A percentile compares a stretch with the other conserved stretches of the same genome.
Conservation (phyloP, 2,113 vertebrate species). For the Chascanopsetta lugubris region DNA sequence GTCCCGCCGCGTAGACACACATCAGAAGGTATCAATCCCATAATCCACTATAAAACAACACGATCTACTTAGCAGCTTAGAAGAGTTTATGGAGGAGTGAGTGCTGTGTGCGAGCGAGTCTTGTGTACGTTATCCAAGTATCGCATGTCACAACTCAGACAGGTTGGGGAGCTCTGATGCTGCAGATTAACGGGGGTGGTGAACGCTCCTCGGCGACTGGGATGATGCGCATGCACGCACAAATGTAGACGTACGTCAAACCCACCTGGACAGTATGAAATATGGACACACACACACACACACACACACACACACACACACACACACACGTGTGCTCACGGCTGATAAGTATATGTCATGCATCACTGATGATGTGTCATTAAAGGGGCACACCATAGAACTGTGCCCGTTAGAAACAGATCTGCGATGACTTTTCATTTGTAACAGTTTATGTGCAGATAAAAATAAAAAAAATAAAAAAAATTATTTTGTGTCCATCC, state of each 20-base stretch:
- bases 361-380: too few species aligned
- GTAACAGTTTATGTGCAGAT: too few species aligned
- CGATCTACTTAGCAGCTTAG: conserved; percentile 37
- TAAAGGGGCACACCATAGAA: too few species aligned
- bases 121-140: neutral
- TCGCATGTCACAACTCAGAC: conserved; percentile 28
- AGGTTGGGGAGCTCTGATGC: conserved; percentile 15
- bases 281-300: neutral
- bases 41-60: conserved; percentile 58
- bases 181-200: neutral
- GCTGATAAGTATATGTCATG: too few species aligned
- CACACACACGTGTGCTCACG: too few species aligned
- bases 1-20: conserved; percentile 41
- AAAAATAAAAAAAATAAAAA: too few species aligned
- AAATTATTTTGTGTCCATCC: too few species aligned
- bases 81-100: conserved; percentile 13
- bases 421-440: too few species aligned
- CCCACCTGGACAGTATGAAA: conserved; percentile 12
- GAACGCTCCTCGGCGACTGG: conserved; percentile 13
- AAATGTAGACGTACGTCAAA: neutral
- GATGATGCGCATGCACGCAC: neutral
- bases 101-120: conserved; percentile 13
- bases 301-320: too few species aligned
- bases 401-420: too few species aligned
- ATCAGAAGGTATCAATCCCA: conserved; percentile 27